Evolutionary conservation across 2,888 invertebrate species (phyloP), one percentile per base, ranked within the genome.

Genomic region (Rotaria magnacalcarata): DNA sequence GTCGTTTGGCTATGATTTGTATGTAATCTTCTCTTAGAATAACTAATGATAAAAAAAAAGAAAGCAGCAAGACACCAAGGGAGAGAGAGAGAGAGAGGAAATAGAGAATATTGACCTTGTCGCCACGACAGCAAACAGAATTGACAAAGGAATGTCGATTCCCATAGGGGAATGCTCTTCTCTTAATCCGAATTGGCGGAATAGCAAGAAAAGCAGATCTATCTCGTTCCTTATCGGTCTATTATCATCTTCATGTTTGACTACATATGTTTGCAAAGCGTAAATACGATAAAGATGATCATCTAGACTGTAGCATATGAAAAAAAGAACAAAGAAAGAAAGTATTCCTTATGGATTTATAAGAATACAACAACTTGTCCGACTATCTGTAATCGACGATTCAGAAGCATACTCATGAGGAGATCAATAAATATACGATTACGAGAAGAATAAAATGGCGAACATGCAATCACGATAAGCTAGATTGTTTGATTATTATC

Each of bases 261-360:
- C 34, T 19, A 67, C 27, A 67, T 19, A 67, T 34, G 14, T 67
- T 67, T 27, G 34, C 67, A 16, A 41, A 27, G 10, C 34, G 19
- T 67, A 67, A 67, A 67, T 67, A 34, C 34, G 67, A 67, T 67
- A 67, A 67, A 41, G 67, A 67, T 67, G 67, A 67, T 34, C 67
- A 34, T 34, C 56, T 19, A 16, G 67, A 67, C 34, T 34, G 34
- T 67, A 6, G 34, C 34, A 67, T 5, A 67, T 67, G 34, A 34
- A 34, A 67, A 67, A 67, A 27, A 67, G 67, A 67, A 67, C 67
- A 67, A 67, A 41, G 34, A 67, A 16, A 14, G 27, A 56, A 24
- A 67, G 16, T 41, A 41, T 67, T 34, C 34, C 67, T 67, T 7
- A 67, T 34, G 34, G 67, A 67, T 11, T 67, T 34, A 19, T 14